Base-by-base conservation (phyloP, 1,140 invertebrate species). In the Halotydeus destructor region DNA sequence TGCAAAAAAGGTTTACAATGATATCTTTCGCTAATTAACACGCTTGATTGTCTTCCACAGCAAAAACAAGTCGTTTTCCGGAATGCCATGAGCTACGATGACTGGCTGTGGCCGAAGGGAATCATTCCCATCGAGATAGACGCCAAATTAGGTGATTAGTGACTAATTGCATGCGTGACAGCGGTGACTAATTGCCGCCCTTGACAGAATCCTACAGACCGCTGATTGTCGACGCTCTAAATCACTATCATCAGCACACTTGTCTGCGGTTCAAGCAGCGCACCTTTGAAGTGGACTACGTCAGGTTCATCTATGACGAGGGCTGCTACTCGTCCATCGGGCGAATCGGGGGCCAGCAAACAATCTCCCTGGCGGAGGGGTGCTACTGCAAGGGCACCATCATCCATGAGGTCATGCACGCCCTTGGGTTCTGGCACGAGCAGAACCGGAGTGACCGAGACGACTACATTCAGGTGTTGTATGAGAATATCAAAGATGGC, bases 371-470 rank as follows among this genome's bases (percentile, higher is more conserved):
- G 12, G 50, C 49, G 11, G 25, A 40, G 1, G 51, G 52, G 2
- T 54, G 52, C 27, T 30, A 49, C 14, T 41, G 18, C 25, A 74
- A 76, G 1, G 74, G 73, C 5, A 81, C 77, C 0, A 64, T 77
- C 16, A 60, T 78, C 16, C 82, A 89, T 51, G 82, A 89, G 55
- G 57, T 88, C 45, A 74, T 84, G 65, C 82, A 89, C 49, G 75
- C 76, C 0, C 52, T 78, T 18, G 83, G 83, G 0, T 62, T 63
- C 35, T 57, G 57, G 28, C 65, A 78, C 49, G 72, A 75, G 49
- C 75, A 77, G 51, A 71, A 69, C 48, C 59, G 70, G 12, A 57
- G 61, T 5, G 69, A 77, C 55, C 57, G 75, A 28, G 74, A 77
- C 49, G 53, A 68, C 0, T 75, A 64, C 50, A 65, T 77, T n/a